Conservation (phyloP, 2,113 vertebrate genomes). For the Mormoops blainvillei region DNA sequence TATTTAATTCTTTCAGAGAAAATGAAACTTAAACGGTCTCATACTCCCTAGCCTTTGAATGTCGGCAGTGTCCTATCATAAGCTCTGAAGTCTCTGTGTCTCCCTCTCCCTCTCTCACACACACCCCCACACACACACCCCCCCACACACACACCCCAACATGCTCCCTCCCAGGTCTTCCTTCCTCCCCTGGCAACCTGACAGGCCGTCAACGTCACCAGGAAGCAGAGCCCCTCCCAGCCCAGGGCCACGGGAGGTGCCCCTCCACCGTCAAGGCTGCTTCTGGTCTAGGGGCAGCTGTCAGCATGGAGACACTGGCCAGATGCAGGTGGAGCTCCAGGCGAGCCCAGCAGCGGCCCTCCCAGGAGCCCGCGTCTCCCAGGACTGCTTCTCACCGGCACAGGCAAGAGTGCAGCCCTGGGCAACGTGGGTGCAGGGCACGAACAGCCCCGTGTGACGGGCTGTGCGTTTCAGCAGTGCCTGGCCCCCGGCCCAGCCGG, state of each 20-base stretch:
- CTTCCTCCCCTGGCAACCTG: neutral
- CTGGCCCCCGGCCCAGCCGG: no score
- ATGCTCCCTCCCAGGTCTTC: neutral
- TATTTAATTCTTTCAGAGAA: neutral
- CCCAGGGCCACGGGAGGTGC: neutral
- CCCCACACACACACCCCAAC: accelerated
- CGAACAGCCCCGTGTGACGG: neutral
- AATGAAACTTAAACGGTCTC: neutral
- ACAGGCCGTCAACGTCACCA: neutral
- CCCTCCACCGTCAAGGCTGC: no score
- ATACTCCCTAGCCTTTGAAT: neutral
- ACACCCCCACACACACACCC: neutral
- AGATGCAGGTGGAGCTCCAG: no score
- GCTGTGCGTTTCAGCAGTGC: no score
- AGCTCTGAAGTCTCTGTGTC: neutral
- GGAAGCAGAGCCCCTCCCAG: neutral
- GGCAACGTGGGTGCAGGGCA: neutral
- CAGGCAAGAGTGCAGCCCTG: no score
- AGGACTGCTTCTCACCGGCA: neutral
- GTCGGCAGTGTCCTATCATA: neutral
- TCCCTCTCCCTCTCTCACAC: no score
- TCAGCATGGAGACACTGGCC: no score
- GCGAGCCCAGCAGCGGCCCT: no score
- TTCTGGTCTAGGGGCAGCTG: neutral
- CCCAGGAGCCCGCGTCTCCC: accelerated